Conservation (phyloP, 30 jellyfish, hydroid and myxozoan genomes). For the Hydractinia symbiolongicarpus region DNA sequence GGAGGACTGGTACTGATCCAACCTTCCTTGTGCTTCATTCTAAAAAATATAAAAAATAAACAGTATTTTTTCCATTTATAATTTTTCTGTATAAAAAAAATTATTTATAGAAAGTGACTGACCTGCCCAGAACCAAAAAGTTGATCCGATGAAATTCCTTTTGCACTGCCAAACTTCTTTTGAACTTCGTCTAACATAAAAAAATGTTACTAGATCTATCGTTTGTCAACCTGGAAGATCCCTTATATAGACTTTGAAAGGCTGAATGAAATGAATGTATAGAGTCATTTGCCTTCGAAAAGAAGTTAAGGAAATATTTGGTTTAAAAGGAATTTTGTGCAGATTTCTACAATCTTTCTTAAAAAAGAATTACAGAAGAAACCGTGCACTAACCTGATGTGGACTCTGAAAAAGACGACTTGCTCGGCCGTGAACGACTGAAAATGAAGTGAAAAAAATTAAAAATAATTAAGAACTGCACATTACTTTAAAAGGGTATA, state of each 20-base stretch:
- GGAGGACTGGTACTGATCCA: conserved; percentile 70
- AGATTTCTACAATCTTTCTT: too few relatives aligned
- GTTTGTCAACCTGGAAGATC: neutral
- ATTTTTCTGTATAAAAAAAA: neutral
- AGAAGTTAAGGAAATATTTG: neutral
- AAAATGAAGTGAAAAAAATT: too few relatives aligned
- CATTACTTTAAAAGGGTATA: too few relatives aligned
- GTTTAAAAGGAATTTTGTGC: too few relatives aligned
- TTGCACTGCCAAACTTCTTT: conserved; percentile 72
- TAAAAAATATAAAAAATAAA: neutral
- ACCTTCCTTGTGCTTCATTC: conserved; percentile 65
- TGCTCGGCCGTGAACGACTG: too few relatives aligned
- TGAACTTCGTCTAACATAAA: conserved; percentile 59
- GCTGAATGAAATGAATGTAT: neutral
- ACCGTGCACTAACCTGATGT: too few relatives aligned
- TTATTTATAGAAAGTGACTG: neutral
- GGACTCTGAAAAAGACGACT: too few relatives aligned
- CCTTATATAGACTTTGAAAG: neutral
- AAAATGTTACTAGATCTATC: too few relatives aligned
- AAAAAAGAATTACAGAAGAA: too few relatives aligned
- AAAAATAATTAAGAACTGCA: too few relatives aligned
- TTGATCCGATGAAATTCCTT: conserved; percentile 87
- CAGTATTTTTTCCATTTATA: neutral
- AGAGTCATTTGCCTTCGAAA: neutral
- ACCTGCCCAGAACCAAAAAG: conserved; percentile 49